Evolutionary conservation across 2,888 invertebrate genomes (phyloP).

Genomic region (Rhingia rostrata): DNA sequence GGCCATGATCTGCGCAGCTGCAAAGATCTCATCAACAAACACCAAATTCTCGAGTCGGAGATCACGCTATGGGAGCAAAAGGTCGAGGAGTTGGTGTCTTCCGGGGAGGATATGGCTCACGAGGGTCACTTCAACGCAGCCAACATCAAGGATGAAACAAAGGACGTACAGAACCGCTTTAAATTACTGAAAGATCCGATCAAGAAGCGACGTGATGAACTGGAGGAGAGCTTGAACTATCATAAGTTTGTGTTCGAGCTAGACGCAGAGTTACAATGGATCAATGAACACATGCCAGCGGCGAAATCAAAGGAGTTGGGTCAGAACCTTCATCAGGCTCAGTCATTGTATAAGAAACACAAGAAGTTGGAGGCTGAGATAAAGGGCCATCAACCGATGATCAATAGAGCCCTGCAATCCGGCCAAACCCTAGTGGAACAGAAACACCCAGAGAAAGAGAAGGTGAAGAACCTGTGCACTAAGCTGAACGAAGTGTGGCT

Average conservation of each 20-base stretch:
- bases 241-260: constrained; percentile 97
- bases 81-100: constrained; percentile 89
- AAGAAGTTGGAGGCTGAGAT: constrained; percentile 96
- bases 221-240: constrained; percentile 91
- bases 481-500: constrained; percentile 90
- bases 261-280: constrained; percentile 97
- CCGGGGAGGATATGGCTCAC: constrained; percentile 95
- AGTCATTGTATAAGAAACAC: constrained; percentile 96
- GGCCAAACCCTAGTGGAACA: constrained; percentile 90
- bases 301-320: constrained; percentile 91
- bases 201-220: constrained; percentile 87
- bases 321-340: constrained; percentile 95
- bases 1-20: constrained; percentile 96
- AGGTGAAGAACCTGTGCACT: constrained; percentile 90
- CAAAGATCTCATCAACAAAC: constrained; percentile 94
- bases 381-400: constrained; percentile 91
- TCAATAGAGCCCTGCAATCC: constrained; percentile 91
- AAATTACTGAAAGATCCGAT: constrained; percentile 89
- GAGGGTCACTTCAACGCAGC: constrained; percentile 97
- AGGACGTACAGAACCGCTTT: constrained; percentile 88
- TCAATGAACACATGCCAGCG: constrained; percentile 92
- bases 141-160: constrained; percentile 91
- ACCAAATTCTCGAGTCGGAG: constrained; percentile 94
- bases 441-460: constrained; percentile 90
- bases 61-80: constrained; percentile 92